Conservation (phyloP, 2,888 invertebrate genomes). For the Cerceris rybyensis region DNA sequence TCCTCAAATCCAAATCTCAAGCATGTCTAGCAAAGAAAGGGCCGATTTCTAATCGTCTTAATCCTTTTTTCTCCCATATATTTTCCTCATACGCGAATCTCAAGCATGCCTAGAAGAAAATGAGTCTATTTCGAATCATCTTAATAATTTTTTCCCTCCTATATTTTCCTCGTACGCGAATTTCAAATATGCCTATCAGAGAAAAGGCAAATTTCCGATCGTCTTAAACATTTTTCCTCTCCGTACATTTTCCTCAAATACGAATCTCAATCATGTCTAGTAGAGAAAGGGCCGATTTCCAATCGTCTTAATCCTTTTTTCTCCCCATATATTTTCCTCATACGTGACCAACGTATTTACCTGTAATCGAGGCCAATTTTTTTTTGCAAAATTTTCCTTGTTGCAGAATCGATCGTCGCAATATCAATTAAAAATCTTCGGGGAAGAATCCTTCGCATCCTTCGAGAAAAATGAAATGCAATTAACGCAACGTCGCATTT, state of each 20-base stretch:
- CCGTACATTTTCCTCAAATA: no score
- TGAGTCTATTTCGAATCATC: no score
- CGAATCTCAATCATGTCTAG: no score
- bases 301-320: conserved; percentile 1
- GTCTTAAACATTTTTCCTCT: not conserved
- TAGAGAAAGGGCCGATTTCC: not conserved
- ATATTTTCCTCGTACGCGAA: no score
- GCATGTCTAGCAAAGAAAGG: no score
- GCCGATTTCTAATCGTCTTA: not conserved
- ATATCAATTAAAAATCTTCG: not conserved
- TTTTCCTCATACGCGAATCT: conserved; percentile 24
- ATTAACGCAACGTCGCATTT: conserved; percentile 19
- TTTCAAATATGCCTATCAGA: no score
- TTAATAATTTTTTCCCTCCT: no score
- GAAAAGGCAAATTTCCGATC: not conserved
- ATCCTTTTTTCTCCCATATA: not conserved
- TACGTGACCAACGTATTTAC: not conserved
- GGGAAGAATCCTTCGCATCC: conserved; percentile 1
- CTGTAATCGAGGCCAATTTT: not conserved
- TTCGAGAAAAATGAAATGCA: conserved; percentile 22
- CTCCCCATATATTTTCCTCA: conserved; percentile 14
- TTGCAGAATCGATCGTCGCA: not conserved
- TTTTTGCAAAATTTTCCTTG: not conserved
- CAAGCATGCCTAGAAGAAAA: no score
- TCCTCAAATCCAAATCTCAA: no score